A percentile compares a stretch with the other conserved stretches of the same genome.
phyloP scores from a whole-genome alignment of 2,113 vertebrate genomes.

The Anarhynchus alexandrinus region DNA sequence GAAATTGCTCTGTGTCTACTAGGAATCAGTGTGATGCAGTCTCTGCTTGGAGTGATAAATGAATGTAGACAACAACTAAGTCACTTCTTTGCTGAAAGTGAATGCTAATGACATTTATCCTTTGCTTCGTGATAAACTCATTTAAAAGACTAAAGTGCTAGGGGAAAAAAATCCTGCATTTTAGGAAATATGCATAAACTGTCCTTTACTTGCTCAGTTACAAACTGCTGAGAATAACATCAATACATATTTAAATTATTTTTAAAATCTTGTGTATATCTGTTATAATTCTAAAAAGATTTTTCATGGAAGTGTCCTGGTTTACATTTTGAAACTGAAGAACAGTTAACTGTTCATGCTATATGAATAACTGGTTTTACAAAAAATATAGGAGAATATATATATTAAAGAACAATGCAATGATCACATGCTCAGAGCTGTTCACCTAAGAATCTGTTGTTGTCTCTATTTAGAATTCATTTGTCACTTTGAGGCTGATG shows the following conservation, averaged over 20 bases:
- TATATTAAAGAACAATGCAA: background rate
- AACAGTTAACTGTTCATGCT: background rate
- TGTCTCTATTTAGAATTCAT: background rate
- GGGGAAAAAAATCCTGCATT: background rate
- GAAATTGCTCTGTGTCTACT: background rate
- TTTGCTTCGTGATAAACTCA: conserved; percentile 14
- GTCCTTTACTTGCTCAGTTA: background rate
- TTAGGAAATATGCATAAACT: background rate
- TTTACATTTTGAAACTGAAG: background rate
- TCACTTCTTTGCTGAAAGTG: conserved; percentile 9
- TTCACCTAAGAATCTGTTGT: background rate
- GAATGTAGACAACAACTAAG: background rate
- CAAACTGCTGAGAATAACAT: background rate
- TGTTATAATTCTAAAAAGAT: background rate
- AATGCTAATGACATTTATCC: conserved; percentile 33
- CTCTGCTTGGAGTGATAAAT: conserved; percentile 26
- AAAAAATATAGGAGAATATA: background rate
- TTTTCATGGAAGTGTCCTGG: background rate
- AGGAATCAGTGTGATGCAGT: background rate
- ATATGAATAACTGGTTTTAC: background rate
- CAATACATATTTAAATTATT: background rate
- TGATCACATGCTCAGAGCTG: background rate
- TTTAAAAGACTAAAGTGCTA: background rate
- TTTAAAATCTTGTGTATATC: background rate
- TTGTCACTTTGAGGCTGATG: background rate